Conservation (phyloP, 2,888 invertebrate genomes). For the Lithophane ornitopus region DNA sequence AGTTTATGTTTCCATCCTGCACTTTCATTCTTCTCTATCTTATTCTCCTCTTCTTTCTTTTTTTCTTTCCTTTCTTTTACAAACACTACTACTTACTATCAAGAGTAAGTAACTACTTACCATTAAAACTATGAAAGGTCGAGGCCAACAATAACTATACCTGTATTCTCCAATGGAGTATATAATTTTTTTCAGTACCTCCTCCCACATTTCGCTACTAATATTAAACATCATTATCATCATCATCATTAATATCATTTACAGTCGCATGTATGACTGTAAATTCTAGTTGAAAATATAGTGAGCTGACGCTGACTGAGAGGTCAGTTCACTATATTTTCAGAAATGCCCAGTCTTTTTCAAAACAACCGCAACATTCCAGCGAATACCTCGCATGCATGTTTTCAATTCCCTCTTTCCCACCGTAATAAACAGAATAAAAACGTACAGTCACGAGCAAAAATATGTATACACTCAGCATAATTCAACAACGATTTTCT, state of each 20-base stretch:
- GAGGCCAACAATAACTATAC: neutral
- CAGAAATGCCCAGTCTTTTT: neutral
- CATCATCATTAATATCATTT: no score
- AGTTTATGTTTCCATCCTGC: neutral
- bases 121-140: neutral
- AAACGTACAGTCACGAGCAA: no score
- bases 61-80: no score
- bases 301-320: no score
- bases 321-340: neutral
- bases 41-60: no score
- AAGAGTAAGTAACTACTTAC: neutral
- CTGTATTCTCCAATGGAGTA: neutral
- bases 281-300: no score
- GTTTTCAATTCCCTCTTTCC: neutral
- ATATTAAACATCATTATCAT: no score
- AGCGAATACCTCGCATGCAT: neutral
- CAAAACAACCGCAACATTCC: neutral
- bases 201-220: neutral
- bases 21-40: neutral
- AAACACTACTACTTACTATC: neutral
- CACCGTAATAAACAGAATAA: constrained; percentile 32
- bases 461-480: no score
- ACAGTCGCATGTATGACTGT: neutral
- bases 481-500: no score
- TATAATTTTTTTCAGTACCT: no score